A percentile compares a stretch with the other conserved stretches of the same genome.
phyloP scores from a whole-genome alignment of 1,140 invertebrate genomes.

The Tetramorium simillimum region DNA sequence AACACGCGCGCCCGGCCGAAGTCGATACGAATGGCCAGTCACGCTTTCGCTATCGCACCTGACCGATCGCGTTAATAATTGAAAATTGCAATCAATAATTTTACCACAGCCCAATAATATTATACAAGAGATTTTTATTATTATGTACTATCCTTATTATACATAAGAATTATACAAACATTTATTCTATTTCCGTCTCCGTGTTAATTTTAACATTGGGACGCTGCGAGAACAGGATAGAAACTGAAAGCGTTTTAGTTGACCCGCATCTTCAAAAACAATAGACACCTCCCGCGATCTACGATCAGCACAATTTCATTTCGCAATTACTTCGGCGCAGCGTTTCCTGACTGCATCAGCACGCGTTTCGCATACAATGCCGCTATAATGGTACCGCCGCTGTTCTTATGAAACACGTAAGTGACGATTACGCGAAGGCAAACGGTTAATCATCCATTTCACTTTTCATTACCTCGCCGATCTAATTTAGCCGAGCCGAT shows the following conservation, averaged over 20 bases:
- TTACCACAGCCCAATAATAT: background rate
- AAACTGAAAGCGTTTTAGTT: constrained; percentile 53
- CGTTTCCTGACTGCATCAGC: constrained; percentile 38
- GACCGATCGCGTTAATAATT: constrained; percentile 18
- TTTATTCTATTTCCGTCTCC: background rate
- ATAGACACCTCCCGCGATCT: constrained; percentile 49
- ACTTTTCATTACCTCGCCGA: constrained; percentile 10
- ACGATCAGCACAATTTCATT: constrained; percentile 51
- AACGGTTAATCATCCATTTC: constrained; percentile 38
- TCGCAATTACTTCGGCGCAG: constrained; percentile 31
- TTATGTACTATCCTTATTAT: too few species aligned
- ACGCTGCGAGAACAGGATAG: constrained; percentile 5
- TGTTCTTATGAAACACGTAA: constrained; percentile 11
- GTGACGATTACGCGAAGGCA: constrained; percentile 21
- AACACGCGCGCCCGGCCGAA: constrained; percentile 18
- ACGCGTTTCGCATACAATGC: constrained; percentile 52
- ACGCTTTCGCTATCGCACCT: constrained; percentile 48
- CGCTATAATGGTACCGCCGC: background rate
- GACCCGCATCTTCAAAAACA: constrained; percentile 53
- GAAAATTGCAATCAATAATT: constrained; percentile 35
- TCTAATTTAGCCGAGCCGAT: constrained; percentile 3
- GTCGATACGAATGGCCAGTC: constrained; percentile 14
- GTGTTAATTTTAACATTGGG: background rate
- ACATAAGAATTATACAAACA: background rate
- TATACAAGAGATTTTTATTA: too few species aligned